Base-by-base conservation (phyloP, 2,113 vertebrate species). In the Ellobius talpinus region DNA sequence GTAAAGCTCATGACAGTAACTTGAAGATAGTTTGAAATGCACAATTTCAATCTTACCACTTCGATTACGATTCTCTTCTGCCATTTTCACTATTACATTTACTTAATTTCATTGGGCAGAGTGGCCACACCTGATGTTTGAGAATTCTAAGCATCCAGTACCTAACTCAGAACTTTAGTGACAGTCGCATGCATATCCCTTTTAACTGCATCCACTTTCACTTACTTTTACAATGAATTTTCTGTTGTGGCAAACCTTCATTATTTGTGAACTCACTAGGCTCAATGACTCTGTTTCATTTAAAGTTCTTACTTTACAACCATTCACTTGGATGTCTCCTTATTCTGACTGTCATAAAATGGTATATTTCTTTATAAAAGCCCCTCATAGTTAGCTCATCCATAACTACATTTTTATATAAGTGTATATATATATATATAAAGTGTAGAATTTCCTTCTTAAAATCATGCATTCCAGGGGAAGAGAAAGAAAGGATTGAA, bases 181-280 rank as follows among this genome's bases (percentile, higher is more conserved):
- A 29, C 13, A 39, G 52, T 63, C 23, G 1, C 31, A 92, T 87
- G 2, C 29, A 93, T 88, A 14, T 73, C 24, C 21, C 9, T 47
- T 94, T 26, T 79, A 90, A 66, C 33, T 66, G 88, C 16, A 88
- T 87, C 17, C 84, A 33, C 21, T 79, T 73, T 24, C 24, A 47
- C 39, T 88, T 10, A 91, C 26, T 19, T 84, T 89, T 66, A 89
- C 17, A 92, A 47, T 52, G 73, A 65, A 87, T 39, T 0, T 85
- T 73, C 63, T 92, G 17, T 89, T 55, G 61, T 55, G 76, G 31
- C 26, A 55, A 89, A 73, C 19, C 1, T 39, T 39, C 19, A 72
- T 11, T 73, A 86, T 95, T 84, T 87, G n/a, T 89, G 42, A 76
- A 81, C 33, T 92, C 26, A 72, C 52, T 82, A 92, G 70, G 11